Base-by-base conservation (phyloP, 2,888 invertebrate genomes). In the Drosophila kokeensis region DNA sequence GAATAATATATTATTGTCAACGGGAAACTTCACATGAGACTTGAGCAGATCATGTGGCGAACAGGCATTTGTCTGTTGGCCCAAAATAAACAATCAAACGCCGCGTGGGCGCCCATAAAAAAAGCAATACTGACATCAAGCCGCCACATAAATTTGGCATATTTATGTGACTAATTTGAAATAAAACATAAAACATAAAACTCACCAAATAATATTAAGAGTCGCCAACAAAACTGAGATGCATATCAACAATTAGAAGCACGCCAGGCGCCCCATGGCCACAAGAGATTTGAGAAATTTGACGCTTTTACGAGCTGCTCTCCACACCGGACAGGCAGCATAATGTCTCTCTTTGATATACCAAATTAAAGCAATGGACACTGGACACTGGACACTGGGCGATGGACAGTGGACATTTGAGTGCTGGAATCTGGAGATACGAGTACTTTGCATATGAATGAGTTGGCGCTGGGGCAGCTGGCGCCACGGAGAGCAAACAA, bases 161-260 rank as follows among this genome's bases (percentile, higher is more conserved):
- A 88, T 87, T 87, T 91, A 91, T 90, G 87, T 81, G 91, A 76
- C 87, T 87, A 91, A 87, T 87, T 91, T 83, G 83, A 90, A 76
- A 91, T 83, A 71, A 88, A 83, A 85, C 79, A 87, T 83, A 82
- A 78, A 81, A 87, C 75, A 86, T 89, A 90, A 87, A 91, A 90
- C 89, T 89, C 78, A 88, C 87, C 87, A 91, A 88, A 90, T 91
- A 90, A 90, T 91, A 89, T 88, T 91, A 91, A 89, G 82, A 69
- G 89, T 76, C 72, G 73, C 77, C 69, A 64, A 45, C 79, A 64
- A 61, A 48, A 70, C 52, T 55, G 85, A 83, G 79, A 82, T 82
- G 75, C 70, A 71, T 83, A 82, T 82, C 82, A 82, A 84, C 81
- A 82, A 83, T 82, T 82, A 82, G 84, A 78, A 68, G 74, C 73